Base-by-base conservation (phyloP, 2,797 vertebrate genomes). In the Rachycentron canadum region DNA sequence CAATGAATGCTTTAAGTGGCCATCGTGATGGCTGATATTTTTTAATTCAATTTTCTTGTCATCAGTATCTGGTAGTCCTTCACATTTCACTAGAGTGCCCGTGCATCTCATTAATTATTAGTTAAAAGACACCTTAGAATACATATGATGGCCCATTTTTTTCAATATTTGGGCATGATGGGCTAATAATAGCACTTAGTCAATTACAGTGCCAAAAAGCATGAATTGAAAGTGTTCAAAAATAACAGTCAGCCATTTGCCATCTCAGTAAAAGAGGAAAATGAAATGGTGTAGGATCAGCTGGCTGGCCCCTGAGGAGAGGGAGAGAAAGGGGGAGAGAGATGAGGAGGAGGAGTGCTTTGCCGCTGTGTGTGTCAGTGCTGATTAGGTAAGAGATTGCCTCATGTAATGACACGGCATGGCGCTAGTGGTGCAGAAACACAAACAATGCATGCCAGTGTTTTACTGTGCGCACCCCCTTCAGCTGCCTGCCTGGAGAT, bases 321-420 rank as follows among this genome's bases (percentile, higher is more conserved):
- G 79, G 81, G 74, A 84, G 88, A 79, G 64, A 69, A 36, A 45
- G 4, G 65, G 65, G 73, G 69, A 43, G 73, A 34, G 52, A 21
- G 62, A 67, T 78, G 63, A 74, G 38, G 77, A 62, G 70, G 76
- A 86, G 78, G 91, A 89, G 79, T 83, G 84, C 89, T 87, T 78
- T 78, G 80, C 83, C 10, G 77, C 83, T 78, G 70, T 88, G 83
- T 86, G 90, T 93, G 90, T 93, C 93, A 92, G 90, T 88, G 89
- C 88, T 94, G 93, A 95, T 95, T 95, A 95, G 93, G 92, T 94
- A 94, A 95, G 93, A 95, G 91, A 94, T 95, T 95, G 93, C 92
- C 92, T 94, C 92, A 94, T 95, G 92, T 94, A 94, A 94, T 95
- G 94, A 95, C 93, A 94, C 83, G 86, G 92, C 95, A 93, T 92